Evolutionary conservation across 2,888 invertebrate genomes (phyloP), one percentile per base, ranked within the genome.

Genomic region (Silvanus unidentatus): DNA sequence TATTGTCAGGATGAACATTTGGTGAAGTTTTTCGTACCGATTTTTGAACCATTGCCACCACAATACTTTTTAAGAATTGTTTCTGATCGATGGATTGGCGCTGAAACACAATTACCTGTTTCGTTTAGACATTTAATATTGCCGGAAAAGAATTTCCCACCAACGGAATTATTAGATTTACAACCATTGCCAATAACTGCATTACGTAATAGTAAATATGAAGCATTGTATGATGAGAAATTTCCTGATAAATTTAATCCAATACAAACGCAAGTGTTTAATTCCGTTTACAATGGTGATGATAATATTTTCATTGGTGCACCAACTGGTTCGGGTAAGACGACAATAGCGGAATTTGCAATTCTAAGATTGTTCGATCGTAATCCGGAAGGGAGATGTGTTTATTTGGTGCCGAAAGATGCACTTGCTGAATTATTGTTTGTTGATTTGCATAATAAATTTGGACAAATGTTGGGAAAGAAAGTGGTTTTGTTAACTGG

Each of bases 191-290:
- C 98, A 0, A 84, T 92, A 32, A 90, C 94, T 0, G 98, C 98
- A 1, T 73, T 99, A 13, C 73, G 96, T 58, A 95, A 96, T 71
- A 75, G 84, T 0, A 81, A 83, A 47, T 97, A 86, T 63, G 96
- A 98, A 65, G 75, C 79, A 8, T 75, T 99, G 32, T 99, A 98
- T 66, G 75, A 76, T 1, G 88, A 91, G 8, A 82, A 83, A 45
- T 92, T 95, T 67, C 86, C 86, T 1, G 22, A 22, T 22, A 93
- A 95, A 70, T 98, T 99, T 71, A 99, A 99, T 73, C 96, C 99
- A 0, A 97, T 99, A 47, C 99, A 99, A 72, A 99, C 99, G 0
- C 95, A 96, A 77, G 97, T 98, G 4, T 99, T 99, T 75, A 98
- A 98, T 70, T 92, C 97, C 0, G 89, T 98, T 0, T 99, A 97